Conservation (phyloP, 2,797 vertebrate genomes). For the Pachyuromys duprasi region DNA sequence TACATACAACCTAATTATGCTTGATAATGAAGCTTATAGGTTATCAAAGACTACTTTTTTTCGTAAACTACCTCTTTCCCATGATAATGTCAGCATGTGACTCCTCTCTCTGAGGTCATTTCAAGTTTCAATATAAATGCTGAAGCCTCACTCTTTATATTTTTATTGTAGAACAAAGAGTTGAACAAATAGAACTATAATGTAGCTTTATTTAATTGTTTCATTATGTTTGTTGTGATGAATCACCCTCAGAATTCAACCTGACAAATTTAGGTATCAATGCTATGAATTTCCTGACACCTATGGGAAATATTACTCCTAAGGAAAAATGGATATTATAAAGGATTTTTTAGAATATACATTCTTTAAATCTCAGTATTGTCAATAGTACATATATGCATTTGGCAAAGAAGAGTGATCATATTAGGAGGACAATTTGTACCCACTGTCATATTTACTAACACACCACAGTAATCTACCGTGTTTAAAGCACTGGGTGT, state of each 20-base stretch:
- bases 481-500: rapidly evolving
- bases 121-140: not conserved
- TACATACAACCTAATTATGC: not conserved
- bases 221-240: not conserved
- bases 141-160: not conserved
- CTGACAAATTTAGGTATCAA: not conserved
- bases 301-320: not conserved
- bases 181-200: not conserved
- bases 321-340: not conserved
- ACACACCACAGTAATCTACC: not conserved
- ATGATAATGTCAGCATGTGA: no score
- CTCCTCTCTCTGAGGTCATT: not conserved
- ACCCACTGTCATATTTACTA: not conserved
- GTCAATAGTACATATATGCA: not conserved
- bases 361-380: not conserved
- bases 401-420: not conserved
- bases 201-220: not conserved
- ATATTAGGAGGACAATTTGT: not conserved
- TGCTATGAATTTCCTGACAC: not conserved
- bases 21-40: not conserved
- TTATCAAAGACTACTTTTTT: not conserved
- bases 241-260: not conserved
- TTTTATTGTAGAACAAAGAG: not conserved
- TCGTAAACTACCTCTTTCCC: not conserved
- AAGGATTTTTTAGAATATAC: not conserved